Percentiles rank a stretch among this genome's conserved stretches.
Evolutionary conservation across 2,113 vertebrate genomes (phyloP).

Genomic region (Bostrychus sinensis): DNA sequence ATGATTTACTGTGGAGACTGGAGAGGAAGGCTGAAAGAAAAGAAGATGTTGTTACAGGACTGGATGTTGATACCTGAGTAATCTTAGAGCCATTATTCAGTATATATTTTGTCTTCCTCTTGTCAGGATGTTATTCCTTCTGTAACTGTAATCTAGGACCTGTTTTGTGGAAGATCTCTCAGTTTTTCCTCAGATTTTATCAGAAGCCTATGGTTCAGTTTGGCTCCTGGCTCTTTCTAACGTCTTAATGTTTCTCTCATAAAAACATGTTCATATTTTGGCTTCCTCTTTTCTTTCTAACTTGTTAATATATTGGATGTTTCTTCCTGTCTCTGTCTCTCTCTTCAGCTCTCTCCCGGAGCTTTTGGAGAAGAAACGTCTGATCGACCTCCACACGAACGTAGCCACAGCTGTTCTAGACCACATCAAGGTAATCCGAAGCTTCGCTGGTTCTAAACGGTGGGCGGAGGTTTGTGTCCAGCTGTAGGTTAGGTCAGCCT

Average conservation of each 20-base stretch:
- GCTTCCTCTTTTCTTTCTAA: not conserved
- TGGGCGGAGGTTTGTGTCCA: too few species aligned
- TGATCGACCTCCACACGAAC: slow-evolving; percentile 98
- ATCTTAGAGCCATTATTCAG: too few species aligned
- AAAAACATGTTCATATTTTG: not conserved
- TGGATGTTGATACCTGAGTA: too few species aligned
- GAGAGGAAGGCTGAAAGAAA: too few species aligned
- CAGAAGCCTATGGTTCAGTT: not conserved
- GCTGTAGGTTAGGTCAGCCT: too few species aligned
- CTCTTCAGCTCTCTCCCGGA: slow-evolving; percentile 91
- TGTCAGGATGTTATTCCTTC: not conserved
- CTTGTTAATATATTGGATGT: too few species aligned
- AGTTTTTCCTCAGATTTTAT: not conserved
- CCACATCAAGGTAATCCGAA: slow-evolving; percentile 98
- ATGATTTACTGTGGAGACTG: too few species aligned
- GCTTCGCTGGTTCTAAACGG: too few species aligned
- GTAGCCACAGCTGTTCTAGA: slow-evolving; percentile 96
- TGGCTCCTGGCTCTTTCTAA: not conserved
- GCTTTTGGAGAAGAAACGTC: slow-evolving; percentile 95
- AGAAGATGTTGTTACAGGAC: too few species aligned
- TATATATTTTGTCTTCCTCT: not conserved
- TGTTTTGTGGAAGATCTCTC: not conserved
- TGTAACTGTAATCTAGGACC: not conserved
- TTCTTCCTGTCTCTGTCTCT: not conserved
- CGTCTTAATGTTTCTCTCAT: not conserved